phyloP scores from a whole-genome alignment of 2,797 vertebrate species.

The Margarornis squamiger region DNA sequence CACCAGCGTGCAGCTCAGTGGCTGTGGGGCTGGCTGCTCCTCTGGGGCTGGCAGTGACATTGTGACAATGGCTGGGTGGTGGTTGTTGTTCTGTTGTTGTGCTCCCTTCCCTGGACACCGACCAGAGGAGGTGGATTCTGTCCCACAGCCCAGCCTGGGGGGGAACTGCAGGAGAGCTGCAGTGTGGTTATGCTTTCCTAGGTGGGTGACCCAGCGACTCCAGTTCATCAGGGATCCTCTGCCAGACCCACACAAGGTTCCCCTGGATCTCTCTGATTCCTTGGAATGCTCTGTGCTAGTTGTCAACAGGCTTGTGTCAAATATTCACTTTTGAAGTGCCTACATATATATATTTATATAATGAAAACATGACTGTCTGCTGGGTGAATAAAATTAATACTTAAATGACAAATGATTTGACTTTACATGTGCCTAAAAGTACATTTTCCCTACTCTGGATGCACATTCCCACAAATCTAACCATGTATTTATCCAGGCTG shows the following conservation, averaged over 20 bases:
- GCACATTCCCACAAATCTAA: background rate
- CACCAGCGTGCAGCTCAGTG: too few species aligned
- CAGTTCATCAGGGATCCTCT: background rate
- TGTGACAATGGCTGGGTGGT: too few species aligned
- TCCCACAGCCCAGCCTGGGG: background rate
- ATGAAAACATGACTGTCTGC: background rate
- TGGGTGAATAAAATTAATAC: slow-evolving; percentile 31
- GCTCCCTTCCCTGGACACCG: background rate
- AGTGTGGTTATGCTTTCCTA: fast-evolving
- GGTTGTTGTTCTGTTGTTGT: too few species aligned
- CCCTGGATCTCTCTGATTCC: background rate
- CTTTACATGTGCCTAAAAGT: background rate
- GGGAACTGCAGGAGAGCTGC: background rate
- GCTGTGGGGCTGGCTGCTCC: too few species aligned
- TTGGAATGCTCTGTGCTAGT: background rate
- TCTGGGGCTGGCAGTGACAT: too few species aligned
- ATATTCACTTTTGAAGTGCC: slow-evolving; percentile 4
- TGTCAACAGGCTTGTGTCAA: background rate
- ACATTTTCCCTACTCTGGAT: background rate
- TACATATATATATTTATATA: slow-evolving; percentile 21
- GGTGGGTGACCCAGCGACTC: background rate
- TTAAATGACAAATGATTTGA: background rate
- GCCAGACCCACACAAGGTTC: background rate
- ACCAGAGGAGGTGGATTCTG: fast-evolving
- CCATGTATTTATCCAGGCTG: background rate